phyloP scores from a whole-genome alignment of 2,797 vertebrate species.

The Halcyon smyrnensis region DNA sequence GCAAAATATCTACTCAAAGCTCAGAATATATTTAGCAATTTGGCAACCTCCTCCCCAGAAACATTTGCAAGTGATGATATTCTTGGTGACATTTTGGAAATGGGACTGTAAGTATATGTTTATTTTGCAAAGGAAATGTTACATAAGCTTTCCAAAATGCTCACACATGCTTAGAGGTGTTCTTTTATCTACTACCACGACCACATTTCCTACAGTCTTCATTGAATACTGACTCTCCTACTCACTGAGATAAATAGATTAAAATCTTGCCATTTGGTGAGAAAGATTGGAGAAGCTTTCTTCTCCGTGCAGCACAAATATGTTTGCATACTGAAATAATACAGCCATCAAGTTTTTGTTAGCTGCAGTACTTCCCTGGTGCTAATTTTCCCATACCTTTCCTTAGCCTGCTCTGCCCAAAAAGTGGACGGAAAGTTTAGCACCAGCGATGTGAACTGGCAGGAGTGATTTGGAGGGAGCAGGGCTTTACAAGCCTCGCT shows the following conservation, averaged over 20 bases:
- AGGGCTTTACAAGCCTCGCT: conserved; percentile 40
- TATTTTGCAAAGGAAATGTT: conserved; percentile 62
- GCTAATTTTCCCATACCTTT: not conserved
- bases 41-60: conserved; percentile 27
- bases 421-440: conserved; percentile 22
- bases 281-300: not conserved
- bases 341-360: conserved; percentile 8
- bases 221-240: not conserved
- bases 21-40: not conserved
- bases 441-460: not conserved
- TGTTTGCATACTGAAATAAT: not conserved
- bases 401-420: conserved; percentile 27
- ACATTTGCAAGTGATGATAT: conserved; percentile 11
- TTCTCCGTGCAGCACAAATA: not conserved
- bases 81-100: conserved; percentile 45
- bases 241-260: conserved; percentile 33
- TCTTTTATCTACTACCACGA: conserved; percentile 39
- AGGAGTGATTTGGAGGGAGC: conserved; percentile 47
- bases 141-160: conserved; percentile 1
- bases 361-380: conserved; percentile 43
- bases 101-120: not conserved
- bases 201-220: conserved; percentile 16
- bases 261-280: conserved; percentile 35
- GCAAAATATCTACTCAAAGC: not conserved
- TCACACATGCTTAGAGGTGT: conserved; percentile 24